Base-by-base conservation (phyloP, 1,140 invertebrate species). In the Myzus persicae region DNA sequence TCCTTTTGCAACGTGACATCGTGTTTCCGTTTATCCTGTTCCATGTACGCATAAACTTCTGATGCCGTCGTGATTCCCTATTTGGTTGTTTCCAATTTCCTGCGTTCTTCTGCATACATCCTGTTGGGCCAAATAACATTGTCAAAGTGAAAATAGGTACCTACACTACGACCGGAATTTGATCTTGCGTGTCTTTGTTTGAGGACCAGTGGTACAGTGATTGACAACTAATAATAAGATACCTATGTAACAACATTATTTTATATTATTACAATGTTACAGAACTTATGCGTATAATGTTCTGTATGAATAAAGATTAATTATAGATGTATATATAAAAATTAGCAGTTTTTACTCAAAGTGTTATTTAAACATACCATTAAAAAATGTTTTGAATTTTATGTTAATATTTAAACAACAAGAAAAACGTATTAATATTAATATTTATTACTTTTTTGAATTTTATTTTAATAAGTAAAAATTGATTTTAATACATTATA, bases 51-150 rank as follows among this genome's bases (percentile, higher is more conserved):
- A 89, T 54, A 89, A 54, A 89, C n/a, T 51, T 51, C 88, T 38
- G 88, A 54, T 89, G 22, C 44, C 22, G 48, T 54, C 88, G n/a
- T 11, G 88, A 89, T 89, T 89, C 48, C 36, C 48, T 54, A 89
- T 89, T 89, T 38, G 36, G 42, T 9, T 89, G 88, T 89, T 89
- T 89, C 48, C 46, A 89, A 89, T 89, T 89, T 89, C 88, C 88
- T 89, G 48, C 36, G 22, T 89, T 51, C 88, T 36, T 36, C 46
- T 38, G 38, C 48, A 36, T 38, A 38, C 46, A 89, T 89, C 88
- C 88, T 89, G 46, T 36, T 54, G 9, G 48, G 88, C 38, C 48
- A 89, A 89, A 89, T 89, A 38, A 89, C 36, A 40, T 8, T 36
- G 46, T 54, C 42, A 36, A 89, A 22, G 88, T 40, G 46, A 89